Base-by-base conservation (phyloP, 2,113 vertebrate genomes). In the Cyphomyrus discorhynchus region DNA sequence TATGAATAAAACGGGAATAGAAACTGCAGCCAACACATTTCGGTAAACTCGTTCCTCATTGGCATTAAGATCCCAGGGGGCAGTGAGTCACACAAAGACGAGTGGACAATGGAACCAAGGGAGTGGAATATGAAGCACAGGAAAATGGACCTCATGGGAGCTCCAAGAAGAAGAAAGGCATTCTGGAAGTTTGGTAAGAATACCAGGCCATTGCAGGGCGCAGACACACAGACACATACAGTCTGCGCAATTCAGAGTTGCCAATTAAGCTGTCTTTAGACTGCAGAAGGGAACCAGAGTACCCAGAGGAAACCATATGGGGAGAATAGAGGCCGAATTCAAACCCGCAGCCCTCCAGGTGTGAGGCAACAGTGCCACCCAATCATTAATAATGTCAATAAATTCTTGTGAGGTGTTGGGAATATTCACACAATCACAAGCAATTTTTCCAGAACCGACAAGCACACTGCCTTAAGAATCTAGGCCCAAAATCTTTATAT, bases 131-230 rank as follows among this genome's bases (percentile, higher is more conserved):
- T 31, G 97, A 97, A 0, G 96, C 95, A 35, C 98, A 99, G 85
- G 96, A 93, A 1, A 96, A 1, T 97, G 96, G 66, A 74, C 85
- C 0, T 94, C 94, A 0, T 87, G 93, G 94, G 98, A 99, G 86
- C 94, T 93, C 42, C 93, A 95, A 90, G 98, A 99, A 0, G 97
- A 98, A 6, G 93, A 86, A 92, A 98, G 97, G 91, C 98, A 99
- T 89, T 90, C 98, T 99, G 93, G 93, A 89, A 24, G 45, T 82
- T 31, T 70, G 62, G 62, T 70, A 70, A 70, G 10, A 70, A 70
- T 70, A 10, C 10, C n/a, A 70, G n/a, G 31, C 27, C n/a, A 27
- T 31, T 31, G 62, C 10, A 70, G 62, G 9, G 24, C 1, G 2
- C 9, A 66, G 11, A n/a, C 24, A 66, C 58, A 62, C 24, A 62